phyloP scores from a whole-genome alignment of 2,888 invertebrate genomes.

The Malthinus flaveolus region DNA sequence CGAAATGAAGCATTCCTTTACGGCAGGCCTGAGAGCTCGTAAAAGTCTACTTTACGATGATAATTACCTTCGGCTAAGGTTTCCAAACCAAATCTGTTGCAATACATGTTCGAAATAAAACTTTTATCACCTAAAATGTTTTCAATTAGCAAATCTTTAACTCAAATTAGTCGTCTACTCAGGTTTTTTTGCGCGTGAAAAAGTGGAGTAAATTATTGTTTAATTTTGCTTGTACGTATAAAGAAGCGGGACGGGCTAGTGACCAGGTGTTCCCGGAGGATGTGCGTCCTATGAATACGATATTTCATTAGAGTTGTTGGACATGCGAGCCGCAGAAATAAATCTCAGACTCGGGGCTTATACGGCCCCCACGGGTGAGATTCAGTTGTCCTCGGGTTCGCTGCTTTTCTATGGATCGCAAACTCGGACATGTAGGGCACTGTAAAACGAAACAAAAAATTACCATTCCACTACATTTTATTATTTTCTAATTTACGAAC shows the following conservation, averaged over 20 bases:
- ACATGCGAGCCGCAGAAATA: slow-evolving; percentile 50
- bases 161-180: neutral
- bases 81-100: slow-evolving; percentile 22
- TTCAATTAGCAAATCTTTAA: neutral
- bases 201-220: slow-evolving; percentile 13
- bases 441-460: slow-evolving; percentile 15
- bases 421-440: slow-evolving; percentile 19
- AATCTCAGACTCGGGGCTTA: slow-evolving; percentile 51
- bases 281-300: slow-evolving; percentile 54
- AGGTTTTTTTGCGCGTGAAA: neutral
- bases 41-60: slow-evolving; percentile 57
- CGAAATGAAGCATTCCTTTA: slow-evolving; percentile 54
- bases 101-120: slow-evolving; percentile 10
- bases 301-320: slow-evolving; percentile 53
- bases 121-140: neutral
- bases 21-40: slow-evolving; percentile 51
- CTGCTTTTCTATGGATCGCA: slow-evolving; percentile 34
- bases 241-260: slow-evolving; percentile 26
- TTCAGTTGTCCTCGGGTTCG: slow-evolving; percentile 50
- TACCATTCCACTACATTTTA: neutral
- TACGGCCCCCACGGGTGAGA: slow-evolving; percentile 54
- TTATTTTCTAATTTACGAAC: slow-evolving; percentile 1
- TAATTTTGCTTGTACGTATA: slow-evolving; percentile 16
- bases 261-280: slow-evolving; percentile 43
- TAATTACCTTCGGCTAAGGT: slow-evolving; percentile 50